These are phyloP conservation scores for Mycetomoellerius zeteki DNA, from an alignment of 1,140 invertebrate species.

Conservation along the genomic window DNA sequence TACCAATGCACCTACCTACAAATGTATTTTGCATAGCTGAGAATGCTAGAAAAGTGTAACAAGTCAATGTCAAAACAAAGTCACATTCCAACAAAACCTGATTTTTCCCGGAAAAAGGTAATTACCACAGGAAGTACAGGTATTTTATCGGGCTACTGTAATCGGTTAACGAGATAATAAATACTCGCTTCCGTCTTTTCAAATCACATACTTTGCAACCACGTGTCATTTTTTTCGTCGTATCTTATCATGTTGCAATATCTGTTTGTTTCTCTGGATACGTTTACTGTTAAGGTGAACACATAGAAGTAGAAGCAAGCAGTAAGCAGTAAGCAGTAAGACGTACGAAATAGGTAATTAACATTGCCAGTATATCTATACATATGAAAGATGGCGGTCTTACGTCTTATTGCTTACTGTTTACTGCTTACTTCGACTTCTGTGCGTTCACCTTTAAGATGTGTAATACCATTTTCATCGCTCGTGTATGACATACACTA, in stretches of 20 bases:
- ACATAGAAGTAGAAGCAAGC: no score
- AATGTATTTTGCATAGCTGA: not conserved
- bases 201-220: conserved; percentile 16
- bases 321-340: no score
- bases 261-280: conserved; percentile 14
- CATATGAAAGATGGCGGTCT: no score
- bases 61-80: not conserved
- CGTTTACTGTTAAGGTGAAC: not conserved
- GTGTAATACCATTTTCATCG: not conserved
- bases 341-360: no score
- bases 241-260: conserved; percentile 14
- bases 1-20: not conserved
- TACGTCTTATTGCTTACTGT: no score
- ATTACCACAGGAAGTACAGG: not conserved
- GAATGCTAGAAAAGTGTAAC: not conserved
- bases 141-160: not conserved
- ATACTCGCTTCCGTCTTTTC: conserved; percentile 42
- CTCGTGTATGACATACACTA: not conserved
- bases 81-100: not conserved
- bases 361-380: no score
- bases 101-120: conserved; percentile 38
- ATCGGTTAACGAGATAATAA: conserved; percentile 4
- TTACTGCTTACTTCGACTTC: no score
- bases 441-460: no score
- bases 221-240: not conserved